Conservation (phyloP, 1,140 invertebrate species). For the Agrilus planipennis region DNA sequence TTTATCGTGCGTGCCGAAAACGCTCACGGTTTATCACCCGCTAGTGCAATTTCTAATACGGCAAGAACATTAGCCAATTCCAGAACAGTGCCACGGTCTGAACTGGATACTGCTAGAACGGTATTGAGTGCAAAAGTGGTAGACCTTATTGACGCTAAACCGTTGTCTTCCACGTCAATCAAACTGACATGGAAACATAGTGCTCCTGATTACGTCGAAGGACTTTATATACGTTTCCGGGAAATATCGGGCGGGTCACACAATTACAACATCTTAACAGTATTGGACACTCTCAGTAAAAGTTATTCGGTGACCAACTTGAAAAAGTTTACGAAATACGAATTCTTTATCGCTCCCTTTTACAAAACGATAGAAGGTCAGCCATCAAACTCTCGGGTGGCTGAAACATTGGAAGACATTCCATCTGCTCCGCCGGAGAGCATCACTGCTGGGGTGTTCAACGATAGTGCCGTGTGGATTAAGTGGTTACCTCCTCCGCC, state of each 20-base stretch:
- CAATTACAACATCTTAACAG: slow-evolving; percentile 58
- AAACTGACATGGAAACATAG: slow-evolving; percentile 58
- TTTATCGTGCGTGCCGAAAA: slow-evolving; percentile 85
- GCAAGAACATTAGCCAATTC: slow-evolving; percentile 54
- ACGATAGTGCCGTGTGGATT: slow-evolving; percentile 59
- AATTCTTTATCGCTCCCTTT: slow-evolving; percentile 81
- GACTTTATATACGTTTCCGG: slow-evolving; percentile 86
- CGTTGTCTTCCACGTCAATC: slow-evolving; percentile 68
- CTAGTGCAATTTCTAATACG: slow-evolving; percentile 52
- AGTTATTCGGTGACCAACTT: slow-evolving; percentile 57
- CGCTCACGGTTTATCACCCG: slow-evolving; percentile 63
- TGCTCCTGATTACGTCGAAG: slow-evolving; percentile 58
- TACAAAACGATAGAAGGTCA: slow-evolving; percentile 72
- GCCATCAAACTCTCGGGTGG: slow-evolving; percentile 61
- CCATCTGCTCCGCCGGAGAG: slow-evolving; percentile 72
- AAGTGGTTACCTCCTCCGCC: slow-evolving; percentile 69
- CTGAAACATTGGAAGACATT: slow-evolving; percentile 60
- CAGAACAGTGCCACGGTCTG: slow-evolving; percentile 58
- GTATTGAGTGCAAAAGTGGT: slow-evolving; percentile 72
- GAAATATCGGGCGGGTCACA: slow-evolving; percentile 51
- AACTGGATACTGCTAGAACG: slow-evolving; percentile 65
- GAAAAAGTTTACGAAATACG: slow-evolving; percentile 74
- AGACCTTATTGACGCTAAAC: slow-evolving; percentile 61
- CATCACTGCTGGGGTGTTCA: slow-evolving; percentile 72
- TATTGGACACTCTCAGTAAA: slow-evolving; percentile 35